Evolutionary conservation across 2,888 invertebrate genomes (phyloP), one percentile per base, ranked within the genome.

Genomic region (Oxycera nigricornis): DNA sequence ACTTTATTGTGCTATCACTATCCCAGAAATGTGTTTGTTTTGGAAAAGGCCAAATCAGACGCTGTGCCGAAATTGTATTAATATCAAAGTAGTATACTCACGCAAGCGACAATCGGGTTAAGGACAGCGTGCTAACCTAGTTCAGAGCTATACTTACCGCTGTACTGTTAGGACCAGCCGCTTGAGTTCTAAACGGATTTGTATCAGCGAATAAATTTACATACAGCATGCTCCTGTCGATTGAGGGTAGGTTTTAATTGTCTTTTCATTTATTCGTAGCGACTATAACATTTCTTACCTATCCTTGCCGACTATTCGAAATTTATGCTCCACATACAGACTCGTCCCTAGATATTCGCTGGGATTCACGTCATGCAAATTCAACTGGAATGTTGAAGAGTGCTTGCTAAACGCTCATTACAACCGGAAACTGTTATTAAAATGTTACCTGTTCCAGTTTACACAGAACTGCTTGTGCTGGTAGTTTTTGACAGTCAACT

Each of bases 391-490:
- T 17, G 4, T 20, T 14, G 41, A 6, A 65, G 39, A 39, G 26
- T 39, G n/a, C 24, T 39, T 61, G 3, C 7, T 14, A 59, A 59
- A 61, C n/a, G 11, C n/a, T n/a, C n/a, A n/a, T n/a, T n/a, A n/a
- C 4, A 20, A 17, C 4, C 20, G 22, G 6, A 55, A 24, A 24
- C 26, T 57, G 24, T n/a, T n/a, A n/a, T n/a, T n/a, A n/a, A 46
- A 46, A 46, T 46, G 3, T 28, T 74, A 76, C 76, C 31, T 68
- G 61, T 31, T 73, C 68, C 31, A 76, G 35, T 73, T 76, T 74
- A 55, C 76, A 76, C 17, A 76, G 30, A 31, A 74, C 55, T 28
- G 76, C 76, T 72, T 73, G 74, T 55, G 74, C 52, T n/a, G 57
- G 52, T 50, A 65, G 24, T 39, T 65, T 20, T 20, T 73, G 61